phyloP scores from a whole-genome alignment of 1,140 invertebrate genomes.

The Penaeus indicus region DNA sequence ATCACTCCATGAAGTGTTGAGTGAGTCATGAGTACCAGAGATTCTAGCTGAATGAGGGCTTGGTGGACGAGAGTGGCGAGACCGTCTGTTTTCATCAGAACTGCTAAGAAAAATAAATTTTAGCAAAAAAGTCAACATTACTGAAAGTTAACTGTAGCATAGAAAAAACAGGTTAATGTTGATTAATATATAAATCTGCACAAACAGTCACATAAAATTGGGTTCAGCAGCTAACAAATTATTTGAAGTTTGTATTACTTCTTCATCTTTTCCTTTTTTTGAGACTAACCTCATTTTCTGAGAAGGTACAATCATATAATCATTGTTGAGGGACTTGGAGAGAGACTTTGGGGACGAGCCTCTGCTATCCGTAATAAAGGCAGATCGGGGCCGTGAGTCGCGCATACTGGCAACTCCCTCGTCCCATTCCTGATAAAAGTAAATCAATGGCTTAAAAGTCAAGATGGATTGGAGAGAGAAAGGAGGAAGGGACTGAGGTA shows the following conservation, averaged over 20 bases:
- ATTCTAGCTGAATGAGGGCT: slow-evolving; percentile 48
- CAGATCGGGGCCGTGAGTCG: slow-evolving; percentile 55
- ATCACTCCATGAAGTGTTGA: slow-evolving; percentile 64
- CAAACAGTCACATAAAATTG: neutral
- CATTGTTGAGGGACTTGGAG: slow-evolving; percentile 64
- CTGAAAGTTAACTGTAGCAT: neutral
- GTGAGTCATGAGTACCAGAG: slow-evolving; percentile 48
- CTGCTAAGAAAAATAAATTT: neutral
- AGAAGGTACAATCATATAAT: slow-evolving; percentile 60
- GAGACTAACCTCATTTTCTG: slow-evolving; percentile 44
- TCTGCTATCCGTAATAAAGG: slow-evolving; percentile 62
- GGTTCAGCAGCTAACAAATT: too few species aligned
- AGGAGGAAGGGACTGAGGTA: neutral
- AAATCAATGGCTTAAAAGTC: neutral
- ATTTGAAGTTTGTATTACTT: too few species aligned
- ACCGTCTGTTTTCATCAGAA: slow-evolving; percentile 45
- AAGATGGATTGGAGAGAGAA: neutral
- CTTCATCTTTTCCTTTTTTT: neutral
- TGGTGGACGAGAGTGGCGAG: slow-evolving; percentile 55
- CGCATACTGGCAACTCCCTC: slow-evolving; percentile 36
- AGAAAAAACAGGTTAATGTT: neutral
- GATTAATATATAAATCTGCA: neutral
- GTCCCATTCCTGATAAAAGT: slow-evolving; percentile 54
- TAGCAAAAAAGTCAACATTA: neutral
- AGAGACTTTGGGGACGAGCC: slow-evolving; percentile 66